Conservation (phyloP, 2,888 invertebrate species). For the Empis stercorea region DNA sequence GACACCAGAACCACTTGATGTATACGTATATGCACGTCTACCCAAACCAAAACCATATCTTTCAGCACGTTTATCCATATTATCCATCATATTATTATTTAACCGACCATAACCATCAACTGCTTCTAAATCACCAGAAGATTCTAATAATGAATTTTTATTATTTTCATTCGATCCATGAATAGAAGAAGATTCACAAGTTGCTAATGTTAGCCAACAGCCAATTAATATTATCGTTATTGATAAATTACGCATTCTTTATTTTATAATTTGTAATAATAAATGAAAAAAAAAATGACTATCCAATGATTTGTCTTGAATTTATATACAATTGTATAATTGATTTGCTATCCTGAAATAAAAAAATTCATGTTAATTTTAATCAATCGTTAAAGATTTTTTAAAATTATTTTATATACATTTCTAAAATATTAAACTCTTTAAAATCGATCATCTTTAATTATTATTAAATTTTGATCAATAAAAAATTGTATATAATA, state of each 20-base stretch:
- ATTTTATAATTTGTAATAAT: no score
- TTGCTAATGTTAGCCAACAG: conserved; percentile 22
- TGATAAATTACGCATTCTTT: conserved; percentile 15
- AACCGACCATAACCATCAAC: no score
- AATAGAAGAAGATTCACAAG: conserved; percentile 20
- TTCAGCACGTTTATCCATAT: conserved; percentile 44
- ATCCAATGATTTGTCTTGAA: no score
- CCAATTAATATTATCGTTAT: conserved; percentile 21
- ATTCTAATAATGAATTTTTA: background rate
- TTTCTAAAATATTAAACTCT: no score
- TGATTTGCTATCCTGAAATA: no score
- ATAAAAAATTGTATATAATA: no score
- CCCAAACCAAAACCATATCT: conserved; percentile 61
- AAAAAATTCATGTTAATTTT: no score
- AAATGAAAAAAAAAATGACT: background rate
- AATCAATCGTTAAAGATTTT: no score
- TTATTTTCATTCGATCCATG: conserved; percentile 13
- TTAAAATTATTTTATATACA: no score
- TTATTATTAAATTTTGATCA: no score
- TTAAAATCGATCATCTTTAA: no score
- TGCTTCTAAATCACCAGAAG: background rate
- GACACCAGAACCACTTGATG: conserved; percentile 30
- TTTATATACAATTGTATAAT: no score
- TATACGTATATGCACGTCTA: conserved; percentile 41
- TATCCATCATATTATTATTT: background rate